Conservation (phyloP, 2,888 invertebrate genomes). For the Rhamnusium bicolor region DNA sequence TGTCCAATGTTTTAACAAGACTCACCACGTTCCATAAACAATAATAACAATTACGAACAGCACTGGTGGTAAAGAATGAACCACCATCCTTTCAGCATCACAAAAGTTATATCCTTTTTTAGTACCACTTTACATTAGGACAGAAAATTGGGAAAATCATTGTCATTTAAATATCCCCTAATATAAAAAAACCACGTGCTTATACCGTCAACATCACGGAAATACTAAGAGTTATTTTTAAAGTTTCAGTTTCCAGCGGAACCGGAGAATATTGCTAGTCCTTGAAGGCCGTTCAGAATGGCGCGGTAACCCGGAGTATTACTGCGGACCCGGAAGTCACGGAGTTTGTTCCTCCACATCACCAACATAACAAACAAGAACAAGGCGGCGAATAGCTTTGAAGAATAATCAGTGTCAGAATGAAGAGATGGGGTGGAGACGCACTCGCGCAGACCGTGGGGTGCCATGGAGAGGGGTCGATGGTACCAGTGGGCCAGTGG, state of each 20-base stretch:
- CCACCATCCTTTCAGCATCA: slow-evolving; percentile 54
- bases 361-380: slow-evolving; percentile 59
- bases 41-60: slow-evolving; percentile 47
- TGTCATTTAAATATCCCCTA: not conserved
- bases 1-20: slow-evolving; percentile 4
- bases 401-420: slow-evolving; percentile 64
- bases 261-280: slow-evolving; percentile 19
- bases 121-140: slow-evolving; percentile 29
- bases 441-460: slow-evolving; percentile 65
- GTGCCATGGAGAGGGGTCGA: slow-evolving; percentile 62
- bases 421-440: slow-evolving; percentile 60
- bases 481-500: slow-evolving; percentile 32
- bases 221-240: slow-evolving; percentile 2
- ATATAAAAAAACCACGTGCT: slow-evolving; percentile 6
- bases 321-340: slow-evolving; percentile 59
- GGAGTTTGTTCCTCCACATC: slow-evolving; percentile 48
- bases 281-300: slow-evolving; percentile 19
- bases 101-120: slow-evolving; percentile 40
- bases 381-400: slow-evolving; percentile 61
- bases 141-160: not conserved
- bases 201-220: not conserved
- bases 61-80: slow-evolving; percentile 42
- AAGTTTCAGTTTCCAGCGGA: not conserved
- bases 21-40: slow-evolving; percentile 52
- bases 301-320: slow-evolving; percentile 40